A percentile compares a stretch with the other conserved stretches of the same genome.
Evolutionary conservation across 92 coral and sea anemone species (phyloP).

Genomic region (Siderastrea radians): DNA sequence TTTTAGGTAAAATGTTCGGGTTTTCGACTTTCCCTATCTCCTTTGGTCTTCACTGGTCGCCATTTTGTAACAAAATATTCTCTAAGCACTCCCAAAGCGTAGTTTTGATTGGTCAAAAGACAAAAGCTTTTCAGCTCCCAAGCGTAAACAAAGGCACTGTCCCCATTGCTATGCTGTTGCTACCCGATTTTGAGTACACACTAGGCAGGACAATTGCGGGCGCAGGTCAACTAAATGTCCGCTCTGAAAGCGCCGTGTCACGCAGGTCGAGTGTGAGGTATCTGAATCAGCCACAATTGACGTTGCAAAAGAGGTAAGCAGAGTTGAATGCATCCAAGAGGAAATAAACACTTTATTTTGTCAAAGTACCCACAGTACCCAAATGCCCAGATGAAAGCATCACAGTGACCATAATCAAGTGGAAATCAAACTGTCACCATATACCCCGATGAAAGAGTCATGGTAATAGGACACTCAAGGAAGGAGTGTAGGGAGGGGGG

Average conservation of each 20-base stretch:
- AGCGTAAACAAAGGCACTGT: constrained; percentile 32
- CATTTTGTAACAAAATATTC: background rate
- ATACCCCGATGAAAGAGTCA: too few relatives aligned
- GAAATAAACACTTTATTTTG: background rate
- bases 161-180: constrained; percentile 31
- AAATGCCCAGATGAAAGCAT: background rate
- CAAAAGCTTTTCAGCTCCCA: background rate
- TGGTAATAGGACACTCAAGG: too few relatives aligned
- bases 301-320: background rate
- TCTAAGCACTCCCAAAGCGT: background rate
- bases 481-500: too few relatives aligned
- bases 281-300: background rate
- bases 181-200: background rate
- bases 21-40: background rate
- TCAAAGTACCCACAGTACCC: background rate
- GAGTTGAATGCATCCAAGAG: background rate
- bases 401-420: background rate
- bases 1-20: background rate
- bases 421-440: too few relatives aligned
- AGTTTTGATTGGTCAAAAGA: background rate
- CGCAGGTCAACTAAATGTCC: background rate
- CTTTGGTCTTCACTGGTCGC: too few relatives aligned
- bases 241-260: too few relatives aligned
- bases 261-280: background rate
- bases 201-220: background rate